Evolutionary conservation across 2,113 vertebrate species (phyloP).

Genomic region (Nothobranchius kuhntae): DNA sequence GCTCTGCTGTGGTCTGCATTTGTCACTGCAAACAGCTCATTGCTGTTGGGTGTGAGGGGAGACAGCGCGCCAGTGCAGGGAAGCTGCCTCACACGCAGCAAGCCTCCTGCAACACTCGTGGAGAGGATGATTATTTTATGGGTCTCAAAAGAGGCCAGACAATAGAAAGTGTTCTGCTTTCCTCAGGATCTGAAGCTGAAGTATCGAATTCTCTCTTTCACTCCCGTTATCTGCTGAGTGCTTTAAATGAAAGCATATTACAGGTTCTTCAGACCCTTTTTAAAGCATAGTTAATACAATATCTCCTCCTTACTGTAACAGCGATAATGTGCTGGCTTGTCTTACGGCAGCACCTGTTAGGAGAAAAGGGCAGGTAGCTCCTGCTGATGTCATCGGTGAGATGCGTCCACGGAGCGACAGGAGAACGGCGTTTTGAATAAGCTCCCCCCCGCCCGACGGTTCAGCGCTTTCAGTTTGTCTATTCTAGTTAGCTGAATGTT

Average conservation of each 20-base stretch:
- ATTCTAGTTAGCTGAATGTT: conserved; percentile 19
- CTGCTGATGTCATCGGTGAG: not conserved
- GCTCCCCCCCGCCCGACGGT: not conserved
- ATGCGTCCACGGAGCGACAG: not conserved
- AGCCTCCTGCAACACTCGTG: conserved; percentile 6
- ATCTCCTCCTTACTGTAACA: not conserved
- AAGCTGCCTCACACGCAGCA: not conserved
- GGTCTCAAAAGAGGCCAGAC: conserved; percentile 20
- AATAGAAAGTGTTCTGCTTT: conserved; percentile 7
- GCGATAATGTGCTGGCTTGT: not conserved
- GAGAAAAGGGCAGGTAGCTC: not conserved
- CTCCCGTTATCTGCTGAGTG: conserved; percentile 2
- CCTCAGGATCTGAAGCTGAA: conserved; percentile 9
- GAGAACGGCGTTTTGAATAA: not conserved
- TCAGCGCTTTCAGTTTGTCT: not conserved
- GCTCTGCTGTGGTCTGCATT: not conserved
- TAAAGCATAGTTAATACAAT: not conserved
- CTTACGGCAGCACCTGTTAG: conserved; percentile 28
- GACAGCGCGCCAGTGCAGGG: not conserved
- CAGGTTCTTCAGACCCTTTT: not conserved
- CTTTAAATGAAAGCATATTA: not conserved
- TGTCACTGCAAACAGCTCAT: not conserved
- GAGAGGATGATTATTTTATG: conserved; percentile 31
- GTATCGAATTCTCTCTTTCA: conserved; percentile 18
- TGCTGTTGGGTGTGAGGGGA: conserved; percentile 1